Evolutionary conservation across 2,888 invertebrate genomes (phyloP).

Genomic region (Hypercompe scribonia): DNA sequence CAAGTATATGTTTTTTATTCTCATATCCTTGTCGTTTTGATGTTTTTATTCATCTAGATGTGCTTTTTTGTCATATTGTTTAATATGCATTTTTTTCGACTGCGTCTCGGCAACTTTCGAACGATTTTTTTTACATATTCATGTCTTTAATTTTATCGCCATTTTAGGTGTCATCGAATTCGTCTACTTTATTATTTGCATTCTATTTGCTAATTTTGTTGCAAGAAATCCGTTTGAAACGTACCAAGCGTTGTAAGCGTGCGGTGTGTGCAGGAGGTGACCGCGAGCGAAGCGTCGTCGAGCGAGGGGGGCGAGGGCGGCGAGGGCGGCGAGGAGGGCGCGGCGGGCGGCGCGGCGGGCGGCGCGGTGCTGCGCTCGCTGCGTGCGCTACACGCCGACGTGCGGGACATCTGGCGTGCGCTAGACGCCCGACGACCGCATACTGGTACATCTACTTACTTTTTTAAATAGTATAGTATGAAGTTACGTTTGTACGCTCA

Average conservation of each 20-base stretch:
- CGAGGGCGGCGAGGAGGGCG: conserved; percentile 18
- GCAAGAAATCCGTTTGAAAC: not conserved
- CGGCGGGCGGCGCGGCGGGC: conserved; percentile 56
- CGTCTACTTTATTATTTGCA: not conserved
- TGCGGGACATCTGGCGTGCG: conserved; percentile 71
- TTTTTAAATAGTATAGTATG: too few relatives aligned
- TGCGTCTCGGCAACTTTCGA: not conserved
- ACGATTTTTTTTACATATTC: not conserved
- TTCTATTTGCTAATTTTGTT: not conserved
- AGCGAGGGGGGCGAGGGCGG: conserved; percentile 32
- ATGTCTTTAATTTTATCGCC: not conserved
- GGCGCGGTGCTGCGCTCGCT: conserved; percentile 75
- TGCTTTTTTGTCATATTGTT: not conserved
- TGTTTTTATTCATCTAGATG: not conserved
- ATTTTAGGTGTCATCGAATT: not conserved
- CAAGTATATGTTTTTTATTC: not conserved
- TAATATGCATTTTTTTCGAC: not conserved
- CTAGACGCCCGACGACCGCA: conserved; percentile 62
- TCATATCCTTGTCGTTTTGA: not conserved
- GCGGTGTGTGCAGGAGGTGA: conserved; percentile 60
- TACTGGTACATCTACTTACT: too few relatives aligned
- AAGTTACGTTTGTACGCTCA: too few relatives aligned
- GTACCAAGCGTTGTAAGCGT: not conserved
- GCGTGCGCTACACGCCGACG: conserved; percentile 69
- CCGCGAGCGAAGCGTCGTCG: conserved; percentile 72